phyloP scores from a whole-genome alignment of 2,888 invertebrate species.

The Elysia crispata region DNA sequence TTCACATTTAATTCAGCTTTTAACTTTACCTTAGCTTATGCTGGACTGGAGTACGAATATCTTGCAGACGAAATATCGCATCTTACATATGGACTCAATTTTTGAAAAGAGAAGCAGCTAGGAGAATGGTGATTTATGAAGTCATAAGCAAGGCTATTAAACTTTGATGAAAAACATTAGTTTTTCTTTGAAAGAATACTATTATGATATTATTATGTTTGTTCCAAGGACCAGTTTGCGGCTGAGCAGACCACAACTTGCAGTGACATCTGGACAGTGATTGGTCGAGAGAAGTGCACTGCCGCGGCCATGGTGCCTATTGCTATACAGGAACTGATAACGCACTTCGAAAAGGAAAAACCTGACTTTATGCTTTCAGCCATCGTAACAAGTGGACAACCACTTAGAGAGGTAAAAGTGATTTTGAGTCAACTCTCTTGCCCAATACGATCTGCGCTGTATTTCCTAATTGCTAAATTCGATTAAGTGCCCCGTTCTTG shows the following conservation, averaged over 20 bases:
- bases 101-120: no score
- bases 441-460: no score
- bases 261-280: constrained; percentile 13
- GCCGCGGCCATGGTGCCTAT: constrained; percentile 30
- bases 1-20: no score
- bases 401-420: background rate
- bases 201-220: background rate
- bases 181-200: background rate
- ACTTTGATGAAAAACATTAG: background rate
- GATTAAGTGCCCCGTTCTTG: no score
- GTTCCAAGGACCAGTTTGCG: constrained; percentile 11
- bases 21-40: no score
- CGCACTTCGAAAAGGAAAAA: background rate
- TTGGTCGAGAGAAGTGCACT: constrained; percentile 4
- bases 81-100: no score
- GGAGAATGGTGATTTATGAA: no score
- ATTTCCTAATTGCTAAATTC: no score
- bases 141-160: no score
- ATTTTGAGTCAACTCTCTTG: no score
- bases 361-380: constrained; percentile 23
- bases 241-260: background rate
- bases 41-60: no score
- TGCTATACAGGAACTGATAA: constrained; percentile 17
- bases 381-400: constrained; percentile 22
- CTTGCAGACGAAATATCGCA: no score